Conservation (phyloP, 2,113 vertebrate species). For the Sporophila hypoxantha region DNA sequence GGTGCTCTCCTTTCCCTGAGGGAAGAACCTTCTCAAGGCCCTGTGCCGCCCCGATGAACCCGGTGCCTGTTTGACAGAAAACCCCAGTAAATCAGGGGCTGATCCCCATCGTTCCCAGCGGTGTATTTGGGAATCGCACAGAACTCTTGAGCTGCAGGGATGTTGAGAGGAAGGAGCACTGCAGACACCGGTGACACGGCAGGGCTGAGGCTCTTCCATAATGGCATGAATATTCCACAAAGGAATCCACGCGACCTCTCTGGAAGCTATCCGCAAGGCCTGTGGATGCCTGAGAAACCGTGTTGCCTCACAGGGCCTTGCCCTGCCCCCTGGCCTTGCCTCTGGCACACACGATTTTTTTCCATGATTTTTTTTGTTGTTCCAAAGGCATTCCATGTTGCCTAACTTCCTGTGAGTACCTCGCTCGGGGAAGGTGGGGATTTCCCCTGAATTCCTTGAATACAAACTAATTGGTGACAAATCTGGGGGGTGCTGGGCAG, state of each 20-base stretch:
- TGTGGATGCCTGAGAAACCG: background rate
- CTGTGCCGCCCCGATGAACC: fast-evolving
- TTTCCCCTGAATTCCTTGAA: slow-evolving; percentile 9
- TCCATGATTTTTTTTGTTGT: background rate
- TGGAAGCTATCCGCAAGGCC: background rate
- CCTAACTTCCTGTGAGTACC: slow-evolving; percentile 19
- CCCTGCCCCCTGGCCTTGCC: background rate
- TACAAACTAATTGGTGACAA: background rate
- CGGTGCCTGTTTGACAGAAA: fast-evolving
- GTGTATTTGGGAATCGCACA: fast-evolving
- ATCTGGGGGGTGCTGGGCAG: background rate
- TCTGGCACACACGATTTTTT: background rate
- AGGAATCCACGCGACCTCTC: background rate
- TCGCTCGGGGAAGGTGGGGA: background rate
- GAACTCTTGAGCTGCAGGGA: background rate
- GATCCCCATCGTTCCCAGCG: fast-evolving
- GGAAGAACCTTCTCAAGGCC: background rate
- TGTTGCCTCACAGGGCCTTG: background rate
- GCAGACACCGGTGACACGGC: background rate
- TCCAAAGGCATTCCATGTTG: background rate
- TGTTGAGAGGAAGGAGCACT: fast-evolving
- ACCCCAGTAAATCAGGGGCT: fast-evolving
- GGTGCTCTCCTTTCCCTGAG: fast-evolving
- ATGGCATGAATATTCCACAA: background rate
- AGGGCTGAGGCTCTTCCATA: background rate